Conservation (phyloP, 2,797 vertebrate species). For the Emys orbicularis region DNA sequence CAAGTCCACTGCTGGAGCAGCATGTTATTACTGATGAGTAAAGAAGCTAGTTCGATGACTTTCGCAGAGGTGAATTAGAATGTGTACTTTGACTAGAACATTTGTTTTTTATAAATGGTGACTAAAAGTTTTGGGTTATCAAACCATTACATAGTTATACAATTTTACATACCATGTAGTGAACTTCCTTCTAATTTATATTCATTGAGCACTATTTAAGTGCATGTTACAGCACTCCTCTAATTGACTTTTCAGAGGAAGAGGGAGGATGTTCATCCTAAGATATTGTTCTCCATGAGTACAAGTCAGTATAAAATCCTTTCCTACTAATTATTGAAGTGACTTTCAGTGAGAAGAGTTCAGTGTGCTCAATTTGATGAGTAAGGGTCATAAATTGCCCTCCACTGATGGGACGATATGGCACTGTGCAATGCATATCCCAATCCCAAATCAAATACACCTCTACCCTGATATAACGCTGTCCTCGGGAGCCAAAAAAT, state of each 20-base stretch:
- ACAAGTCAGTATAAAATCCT: neutral
- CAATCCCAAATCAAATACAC: conserved; percentile 13
- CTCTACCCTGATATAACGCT: no score
- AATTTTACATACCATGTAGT: conserved; percentile 41
- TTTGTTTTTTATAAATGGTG: conserved; percentile 27
- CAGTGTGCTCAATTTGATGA: conserved; percentile 13
- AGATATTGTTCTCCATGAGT: conserved; percentile 21
- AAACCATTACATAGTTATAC: conserved; percentile 5
- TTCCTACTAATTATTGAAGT: conserved; percentile 32
- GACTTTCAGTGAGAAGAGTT: conserved; percentile 44
- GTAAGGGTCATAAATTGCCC: neutral
- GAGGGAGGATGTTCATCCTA: neutral
- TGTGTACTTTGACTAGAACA: conserved; percentile 8
- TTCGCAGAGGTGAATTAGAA: conserved; percentile 53
- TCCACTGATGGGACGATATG: conserved; percentile 15
- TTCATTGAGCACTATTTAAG: conserved; percentile 38
- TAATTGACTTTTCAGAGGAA: conserved; percentile 49
- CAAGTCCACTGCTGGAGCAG: conserved; percentile 13
- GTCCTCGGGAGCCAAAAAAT: no score
- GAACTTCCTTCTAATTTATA: conserved; percentile 60
- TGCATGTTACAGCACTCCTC: conserved; percentile 9
- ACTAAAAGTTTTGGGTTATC: conserved; percentile 32
- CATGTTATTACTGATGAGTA: conserved; percentile 8
- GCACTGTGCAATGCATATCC: conserved; percentile 20
- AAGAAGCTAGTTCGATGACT: neutral